Base-by-base conservation (phyloP, 30 jellyfish, hydroid and myxozoan species). In the Calvadosia cruxmelitensis region DNA sequence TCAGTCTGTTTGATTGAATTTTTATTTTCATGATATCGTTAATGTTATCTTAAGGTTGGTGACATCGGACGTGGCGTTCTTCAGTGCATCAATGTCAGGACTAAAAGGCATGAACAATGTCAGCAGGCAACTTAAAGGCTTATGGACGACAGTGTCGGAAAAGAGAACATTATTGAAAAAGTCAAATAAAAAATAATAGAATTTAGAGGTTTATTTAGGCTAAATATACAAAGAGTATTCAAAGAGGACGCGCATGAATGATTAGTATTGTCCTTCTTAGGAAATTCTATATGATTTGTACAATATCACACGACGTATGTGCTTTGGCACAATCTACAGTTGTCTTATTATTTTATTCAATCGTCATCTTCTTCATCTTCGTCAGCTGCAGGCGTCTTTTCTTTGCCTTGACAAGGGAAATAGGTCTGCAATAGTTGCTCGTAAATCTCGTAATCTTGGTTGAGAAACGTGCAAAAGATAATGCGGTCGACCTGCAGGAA, bases 21-120 rank as follows among this genome's bases (percentile, higher is more conserved):
- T n/a, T n/a, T n/a, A n/a, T 26, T 57, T 27, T 7, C 13, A 13
- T 7, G 10, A 10, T 10, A 57, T n/a, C 2, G 3, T 34, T 29
- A 27, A 25, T 34, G 3, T 61, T 50, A 24, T 26, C 68, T 35
- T 1, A 69, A 86, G 96, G 84, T 71, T 86, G 79, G 96, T 86
- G 3, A 86, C 94, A 1, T 86, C 96, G 0, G 96, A 86, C 72
- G 63, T 78, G 50, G 83, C 88, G n/a, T 86, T 86, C 61, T 86
- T 79, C 74, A 75, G 83, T 23, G 85, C 82, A 71, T 71, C 92
- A 49, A 83, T 86, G 20, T 77, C 78, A 24, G 78, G 64, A 33
- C 78, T 79, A 32, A 74, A 89, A n/a, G 96, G 96, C 27, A 27
- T 79, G 78, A 80, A 27, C 34, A 94, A 86, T 36, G 32, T 75